Base-by-base conservation (phyloP, 2,888 invertebrate genomes). In the Lasioglossum morio region DNA sequence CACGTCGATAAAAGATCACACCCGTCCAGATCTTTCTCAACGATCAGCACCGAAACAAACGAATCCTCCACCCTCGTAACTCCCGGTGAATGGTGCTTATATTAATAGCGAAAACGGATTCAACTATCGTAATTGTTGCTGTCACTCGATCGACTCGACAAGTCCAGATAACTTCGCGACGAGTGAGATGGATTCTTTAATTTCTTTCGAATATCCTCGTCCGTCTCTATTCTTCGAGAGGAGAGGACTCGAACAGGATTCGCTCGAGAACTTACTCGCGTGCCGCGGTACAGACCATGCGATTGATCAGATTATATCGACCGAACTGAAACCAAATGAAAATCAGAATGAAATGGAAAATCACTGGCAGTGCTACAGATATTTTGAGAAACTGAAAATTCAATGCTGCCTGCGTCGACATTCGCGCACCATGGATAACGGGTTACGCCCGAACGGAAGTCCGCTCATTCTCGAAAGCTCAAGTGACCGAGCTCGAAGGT, bases 401-500 rank as follows among this genome's bases (percentile, higher is more conserved):
- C 30, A 12, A 37, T 37, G 37, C 40, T 70, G 70, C 0, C 40
- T 70, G 4, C 12, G 0, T 40, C 23, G n/a, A 40, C n/a, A 14
- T 70, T 70, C 70, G 70, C 70, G 70, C 77, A 77, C 72, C 23
- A 27, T 4, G 19, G 30, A 19, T 2, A 27, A 37, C 27, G 34
- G 70, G 34, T 16, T 30, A 43, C 12, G 46, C 14, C 43, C 43
- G 66, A 60, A 46, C 16, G 16, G 19, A 40, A 23, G 30, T 2
- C 34, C 4, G n/a, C 37, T 30, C 16, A n/a, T 66, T 10, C 10
- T 34, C 72, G 77, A 70, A 60, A 73, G 72, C 46, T 73, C 48
- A 53, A 48, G 57, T 70, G 63, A 34, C 30, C 63, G 43, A 16
- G n/a, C 37, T 34, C 34, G 63, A 63, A 86, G 66, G 72, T 46